Conservation (phyloP, 1,140 invertebrate species). For the Hestina assimilis region DNA sequence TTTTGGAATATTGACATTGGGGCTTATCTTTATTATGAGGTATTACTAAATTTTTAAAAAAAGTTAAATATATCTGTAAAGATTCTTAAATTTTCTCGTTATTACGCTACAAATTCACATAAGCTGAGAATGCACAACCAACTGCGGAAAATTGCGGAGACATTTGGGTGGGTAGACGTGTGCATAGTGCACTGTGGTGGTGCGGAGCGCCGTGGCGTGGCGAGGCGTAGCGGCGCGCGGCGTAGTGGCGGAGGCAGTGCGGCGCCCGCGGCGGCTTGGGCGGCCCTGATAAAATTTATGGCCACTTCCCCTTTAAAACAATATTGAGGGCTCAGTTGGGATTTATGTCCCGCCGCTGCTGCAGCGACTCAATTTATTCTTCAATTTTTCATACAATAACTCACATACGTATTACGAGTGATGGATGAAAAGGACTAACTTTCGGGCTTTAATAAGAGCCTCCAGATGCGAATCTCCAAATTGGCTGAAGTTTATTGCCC, state of each 20-base stretch:
- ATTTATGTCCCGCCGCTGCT: conserved; percentile 77
- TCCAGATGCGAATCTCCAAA: conserved; percentile 78
- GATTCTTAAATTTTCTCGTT: conserved; percentile 48
- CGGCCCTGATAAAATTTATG: conserved; percentile 79
- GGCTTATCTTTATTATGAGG: conserved; percentile 5
- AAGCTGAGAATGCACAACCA: conserved; percentile 55
- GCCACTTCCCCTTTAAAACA: conserved; percentile 79
- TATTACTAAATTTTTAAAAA: background rate
- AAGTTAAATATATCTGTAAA: background rate
- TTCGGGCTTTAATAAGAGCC: conserved; percentile 78
- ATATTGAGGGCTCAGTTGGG: conserved; percentile 78
- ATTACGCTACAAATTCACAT: conserved; percentile 57
- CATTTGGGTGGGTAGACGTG: conserved; percentile 38
- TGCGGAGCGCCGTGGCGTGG: conserved; percentile 31
- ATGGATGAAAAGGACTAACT: conserved; percentile 79
- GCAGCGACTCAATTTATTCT: conserved; percentile 79
- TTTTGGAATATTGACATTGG: conserved; percentile 17
- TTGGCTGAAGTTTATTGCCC: conserved; percentile 78
- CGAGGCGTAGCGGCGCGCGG: conserved; percentile 36
- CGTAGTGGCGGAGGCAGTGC: conserved; percentile 34
- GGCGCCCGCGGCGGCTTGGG: conserved; percentile 55
- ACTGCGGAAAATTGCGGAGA: conserved; percentile 68
- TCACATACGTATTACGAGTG: conserved; percentile 78
- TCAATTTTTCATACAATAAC: conserved; percentile 79
- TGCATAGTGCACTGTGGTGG: conserved; percentile 23